A percentile compares a stretch with the other conserved stretches of the same genome.
phyloP scores from a whole-genome alignment of 2,113 vertebrate species.

The Saimiri boliviensis region DNA sequence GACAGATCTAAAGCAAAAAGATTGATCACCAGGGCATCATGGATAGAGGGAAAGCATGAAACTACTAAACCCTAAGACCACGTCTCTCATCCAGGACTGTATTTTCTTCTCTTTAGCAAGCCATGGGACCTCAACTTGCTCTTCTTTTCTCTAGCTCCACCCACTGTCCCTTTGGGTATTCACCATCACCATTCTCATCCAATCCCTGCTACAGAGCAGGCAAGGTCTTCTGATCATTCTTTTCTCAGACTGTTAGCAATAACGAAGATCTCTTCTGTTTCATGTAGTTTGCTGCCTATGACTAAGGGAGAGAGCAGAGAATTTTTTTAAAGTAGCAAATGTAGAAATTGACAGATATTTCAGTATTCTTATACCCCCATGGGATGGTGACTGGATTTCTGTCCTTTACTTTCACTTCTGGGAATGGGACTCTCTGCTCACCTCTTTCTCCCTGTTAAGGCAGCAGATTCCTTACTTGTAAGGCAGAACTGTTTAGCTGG shows the following conservation, averaged over 20 bases:
- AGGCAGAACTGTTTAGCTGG: not conserved
- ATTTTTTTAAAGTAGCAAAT: not conserved
- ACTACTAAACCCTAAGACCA: not conserved
- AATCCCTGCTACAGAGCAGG: not conserved
- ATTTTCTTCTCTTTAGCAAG: not conserved
- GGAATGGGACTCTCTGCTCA: not conserved
- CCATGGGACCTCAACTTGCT: not conserved
- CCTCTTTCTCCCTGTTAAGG: not conserved
- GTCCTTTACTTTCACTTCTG: not conserved
- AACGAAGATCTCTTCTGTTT: not conserved
- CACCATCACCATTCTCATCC: not conserved
- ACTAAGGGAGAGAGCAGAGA: not conserved
- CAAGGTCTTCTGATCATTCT: not conserved
- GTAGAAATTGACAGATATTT: not conserved
- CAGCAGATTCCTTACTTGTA: not conserved
- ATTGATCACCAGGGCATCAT: conserved; percentile 20
- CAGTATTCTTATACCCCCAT: not conserved
- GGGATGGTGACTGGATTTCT: not conserved
- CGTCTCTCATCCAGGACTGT: not conserved
- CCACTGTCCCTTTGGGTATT: not conserved
- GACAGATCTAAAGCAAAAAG: not conserved
- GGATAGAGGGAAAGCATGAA: not conserved
- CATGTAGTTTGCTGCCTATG: not conserved
- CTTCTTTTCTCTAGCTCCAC: not conserved
- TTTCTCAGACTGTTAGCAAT: not conserved